A percentile compares a stretch with the other conserved stretches of the same genome.
phyloP scores from a whole-genome alignment of 2,888 invertebrate genomes.

The Ecliptopera silaceata region DNA sequence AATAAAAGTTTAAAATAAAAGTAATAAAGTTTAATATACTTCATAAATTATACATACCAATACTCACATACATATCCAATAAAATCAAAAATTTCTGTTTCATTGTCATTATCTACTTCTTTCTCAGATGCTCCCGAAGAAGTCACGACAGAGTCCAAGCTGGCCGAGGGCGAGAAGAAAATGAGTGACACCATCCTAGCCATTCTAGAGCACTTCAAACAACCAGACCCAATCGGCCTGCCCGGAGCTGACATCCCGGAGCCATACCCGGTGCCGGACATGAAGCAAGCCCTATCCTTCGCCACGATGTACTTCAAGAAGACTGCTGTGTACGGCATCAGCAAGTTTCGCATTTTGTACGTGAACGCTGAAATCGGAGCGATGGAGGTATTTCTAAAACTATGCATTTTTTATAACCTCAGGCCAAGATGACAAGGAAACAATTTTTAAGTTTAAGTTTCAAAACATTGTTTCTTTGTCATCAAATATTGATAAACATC shows the following conservation, averaged over 20 bases:
- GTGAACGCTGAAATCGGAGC: slow-evolving; percentile 88
- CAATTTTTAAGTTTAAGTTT: no score
- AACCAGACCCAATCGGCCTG: slow-evolving; percentile 90
- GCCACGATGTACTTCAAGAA: slow-evolving; percentile 88
- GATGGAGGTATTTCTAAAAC: slow-evolving; percentile 91
- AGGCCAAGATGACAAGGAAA: no score
- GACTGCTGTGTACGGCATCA: slow-evolving; percentile 88
- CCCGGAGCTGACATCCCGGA: slow-evolving; percentile 91
- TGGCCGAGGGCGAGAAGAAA: slow-evolving; percentile 83
- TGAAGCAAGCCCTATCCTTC: slow-evolving; percentile 87
- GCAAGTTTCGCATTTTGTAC: slow-evolving; percentile 89
- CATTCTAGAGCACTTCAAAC: slow-evolving; percentile 90
- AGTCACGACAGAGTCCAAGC: slow-evolving; percentile 34
- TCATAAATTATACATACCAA: no score
- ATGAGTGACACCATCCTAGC: slow-evolving; percentile 87
- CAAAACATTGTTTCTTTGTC: no score
- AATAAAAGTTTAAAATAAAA: no score
- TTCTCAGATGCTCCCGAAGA: slow-evolving; percentile 37
- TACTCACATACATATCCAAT: no score
- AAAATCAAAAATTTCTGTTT: no score
- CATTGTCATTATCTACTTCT: slow-evolving; percentile 4
- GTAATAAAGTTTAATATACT: no score
- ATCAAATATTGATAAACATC: no score
- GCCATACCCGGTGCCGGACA: slow-evolving; percentile 90
- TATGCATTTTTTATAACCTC: no score